phyloP scores from a whole-genome alignment of 2,113 vertebrate species.

The Cheilinus undulatus region DNA sequence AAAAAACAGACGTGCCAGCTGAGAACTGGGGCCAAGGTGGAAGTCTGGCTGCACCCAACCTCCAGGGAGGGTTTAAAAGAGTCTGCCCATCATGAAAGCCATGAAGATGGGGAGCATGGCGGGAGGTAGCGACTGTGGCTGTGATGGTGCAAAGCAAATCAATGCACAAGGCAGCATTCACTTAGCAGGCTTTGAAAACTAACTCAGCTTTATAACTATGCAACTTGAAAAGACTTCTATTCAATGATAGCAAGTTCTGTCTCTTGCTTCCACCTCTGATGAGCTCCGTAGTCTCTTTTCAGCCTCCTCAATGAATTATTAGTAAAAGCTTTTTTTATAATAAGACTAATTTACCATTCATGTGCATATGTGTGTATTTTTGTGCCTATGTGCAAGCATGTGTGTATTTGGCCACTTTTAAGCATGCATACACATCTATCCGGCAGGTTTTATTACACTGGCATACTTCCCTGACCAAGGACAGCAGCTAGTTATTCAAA shows the following conservation, averaged over 20 bases:
- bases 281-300: conserved; percentile 25
- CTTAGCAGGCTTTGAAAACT: conserved; percentile 23
- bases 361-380: not conserved
- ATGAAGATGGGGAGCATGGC: conserved; percentile 30
- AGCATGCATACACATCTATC: conserved; percentile 3
- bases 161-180: not conserved
- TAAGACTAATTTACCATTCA: conserved; percentile 13
- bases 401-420: conserved; percentile 12
- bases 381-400: conserved; percentile 5
- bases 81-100: conserved; percentile 38
- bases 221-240: conserved; percentile 28
- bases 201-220: conserved; percentile 12
- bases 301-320: conserved; percentile 26
- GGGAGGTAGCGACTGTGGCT: conserved; percentile 2
- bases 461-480: conserved; percentile 40
- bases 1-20: conserved; percentile 62
- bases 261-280: conserved; percentile 25
- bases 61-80: conserved; percentile 32
- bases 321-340: conserved; percentile 11
- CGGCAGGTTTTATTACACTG: conserved; percentile 17
- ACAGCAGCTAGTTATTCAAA: conserved; percentile 54
- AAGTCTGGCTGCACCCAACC: conserved; percentile 63
- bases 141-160: not conserved
- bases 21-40: conserved; percentile 66
- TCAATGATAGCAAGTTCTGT: conserved; percentile 37